Percentiles rank a stretch among this genome's conserved stretches.
Conservation (phyloP, 2,113 vertebrate species). For the Cromileptes altivelis region DNA sequence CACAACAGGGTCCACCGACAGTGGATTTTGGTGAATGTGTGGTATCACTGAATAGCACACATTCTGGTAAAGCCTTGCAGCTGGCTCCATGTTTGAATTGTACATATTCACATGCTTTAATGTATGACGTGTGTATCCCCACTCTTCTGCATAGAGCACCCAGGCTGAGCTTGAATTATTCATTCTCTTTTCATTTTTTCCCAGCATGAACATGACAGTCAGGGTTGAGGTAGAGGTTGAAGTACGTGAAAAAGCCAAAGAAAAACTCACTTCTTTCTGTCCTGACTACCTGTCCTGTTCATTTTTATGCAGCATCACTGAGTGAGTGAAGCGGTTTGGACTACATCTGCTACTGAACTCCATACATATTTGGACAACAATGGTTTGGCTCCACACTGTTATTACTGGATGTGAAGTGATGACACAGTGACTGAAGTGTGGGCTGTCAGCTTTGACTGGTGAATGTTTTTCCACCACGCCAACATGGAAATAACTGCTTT, state of each 20-base stretch:
- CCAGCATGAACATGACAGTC: conserved; percentile 55
- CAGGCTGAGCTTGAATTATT: conserved; percentile 66
- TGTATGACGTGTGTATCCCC: conserved; percentile 31
- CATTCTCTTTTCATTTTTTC: conserved; percentile 62
- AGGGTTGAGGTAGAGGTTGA: conserved; percentile 55
- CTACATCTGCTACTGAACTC: conserved; percentile 10
- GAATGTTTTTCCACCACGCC: neutral
- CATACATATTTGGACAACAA: conserved; percentile 12
- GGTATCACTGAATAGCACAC: conserved; percentile 10
- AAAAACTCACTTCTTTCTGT: conserved; percentile 21
- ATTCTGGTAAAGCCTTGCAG: neutral
- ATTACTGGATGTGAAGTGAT: neutral
- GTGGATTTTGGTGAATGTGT: conserved; percentile 16
- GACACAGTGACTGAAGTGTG: neutral
- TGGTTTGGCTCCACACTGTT: neutral
- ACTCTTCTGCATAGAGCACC: conserved; percentile 24
- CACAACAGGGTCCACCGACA: conserved; percentile 18
- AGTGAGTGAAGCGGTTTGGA: conserved; percentile 27
- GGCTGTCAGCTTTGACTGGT: neutral
- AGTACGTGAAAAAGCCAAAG: conserved; percentile 3
- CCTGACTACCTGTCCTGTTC: conserved; percentile 15
- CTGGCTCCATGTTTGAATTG: conserved; percentile 11
- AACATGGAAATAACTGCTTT: neutral
- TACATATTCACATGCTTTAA: conserved; percentile 43
- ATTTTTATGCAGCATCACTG: conserved; percentile 18